A percentile compares a stretch with the other conserved stretches of the same genome.
These are phyloP conservation scores for Tipula confusa DNA, from an alignment of 2,888 invertebrate species.

Conservation along the genomic window DNA sequence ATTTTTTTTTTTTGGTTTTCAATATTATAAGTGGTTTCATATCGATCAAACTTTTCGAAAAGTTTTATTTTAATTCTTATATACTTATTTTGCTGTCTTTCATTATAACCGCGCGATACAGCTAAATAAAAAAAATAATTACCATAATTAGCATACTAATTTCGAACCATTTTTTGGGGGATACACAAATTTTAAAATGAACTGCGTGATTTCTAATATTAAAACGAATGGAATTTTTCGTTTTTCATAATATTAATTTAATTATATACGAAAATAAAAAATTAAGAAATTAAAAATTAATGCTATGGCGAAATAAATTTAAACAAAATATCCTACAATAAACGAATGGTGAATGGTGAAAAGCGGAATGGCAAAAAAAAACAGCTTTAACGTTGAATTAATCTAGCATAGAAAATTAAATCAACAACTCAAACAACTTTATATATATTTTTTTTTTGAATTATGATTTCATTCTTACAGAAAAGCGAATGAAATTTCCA, in stretches of 20 bases:
- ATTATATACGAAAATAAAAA: background rate
- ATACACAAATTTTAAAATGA: background rate
- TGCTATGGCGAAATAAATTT: background rate
- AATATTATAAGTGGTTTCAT: background rate
- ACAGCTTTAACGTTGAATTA: background rate
- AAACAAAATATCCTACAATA: background rate
- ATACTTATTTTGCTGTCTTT: background rate
- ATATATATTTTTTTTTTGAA: background rate
- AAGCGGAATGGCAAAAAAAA: background rate
- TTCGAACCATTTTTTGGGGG: background rate
- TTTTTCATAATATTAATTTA: constrained; percentile 13
- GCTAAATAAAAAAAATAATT: background rate
- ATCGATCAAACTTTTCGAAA: constrained; percentile 5
- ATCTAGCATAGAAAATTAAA: constrained; percentile 14
- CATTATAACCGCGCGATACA: background rate
- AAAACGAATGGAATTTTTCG: background rate
- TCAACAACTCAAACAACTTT: constrained; percentile 25
- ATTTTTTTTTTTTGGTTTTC: too few species aligned
- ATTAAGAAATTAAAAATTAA: constrained; percentile 9
- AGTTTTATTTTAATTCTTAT: background rate
- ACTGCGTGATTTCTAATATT: constrained; percentile 20
- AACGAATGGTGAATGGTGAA: background rate
- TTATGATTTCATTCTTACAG: constrained; percentile 4
- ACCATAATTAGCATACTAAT: constrained; percentile 3
- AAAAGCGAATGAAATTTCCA: background rate